Base-by-base conservation (phyloP, 2,797 vertebrate species). In the Hippocampus kuda region DNA sequence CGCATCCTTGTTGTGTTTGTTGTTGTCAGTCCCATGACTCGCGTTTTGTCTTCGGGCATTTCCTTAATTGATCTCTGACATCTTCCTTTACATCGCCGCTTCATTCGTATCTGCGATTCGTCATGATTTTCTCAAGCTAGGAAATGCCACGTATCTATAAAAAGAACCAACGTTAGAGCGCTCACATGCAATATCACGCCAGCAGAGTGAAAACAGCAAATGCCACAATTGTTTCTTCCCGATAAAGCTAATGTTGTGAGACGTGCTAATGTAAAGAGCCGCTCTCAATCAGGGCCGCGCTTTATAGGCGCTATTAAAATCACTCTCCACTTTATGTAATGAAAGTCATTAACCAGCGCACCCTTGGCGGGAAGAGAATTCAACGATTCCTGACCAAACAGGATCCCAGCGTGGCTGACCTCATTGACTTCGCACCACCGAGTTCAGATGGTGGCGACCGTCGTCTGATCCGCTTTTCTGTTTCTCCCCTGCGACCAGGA, bases 251-350 rank as follows among this genome's bases (percentile, higher is more conserved):
- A 87, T 88, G 86, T 84, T 86, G 81, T 79, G 77, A 83, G 88
- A 83, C 78, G 77, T 79, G 76, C 27, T 73, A 69, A 66, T 70
- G 78, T 77, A 80, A 83, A 85, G 77, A 79, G 83, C 80, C 73
- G 71, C 85, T 87, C 83, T 89, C 83, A 87, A 84, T 90, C 88
- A 90, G 85, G 83, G 86, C 87, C 87, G 84, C 86, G 67, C 84
- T 89, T 60, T 90, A 87, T 91, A 90, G 85, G 74, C 72, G 81
- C 85, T 75, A 86, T 90, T 90, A 88, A 89, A 91, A 86, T 89
- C 79, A 87, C 81, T 79, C 83, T 88, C 87, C 87, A 89, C 88
- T 92, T 91, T 86, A 87, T 76, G 75, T 90, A 90, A 91, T 90
- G 87, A 89, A 86, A 72, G 80, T 83, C 89, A 91, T 90, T 90